A percentile compares a stretch with the other conserved stretches of the same genome.
Conservation (phyloP, 2,888 invertebrate species). For the Lasioglossum morio region DNA sequence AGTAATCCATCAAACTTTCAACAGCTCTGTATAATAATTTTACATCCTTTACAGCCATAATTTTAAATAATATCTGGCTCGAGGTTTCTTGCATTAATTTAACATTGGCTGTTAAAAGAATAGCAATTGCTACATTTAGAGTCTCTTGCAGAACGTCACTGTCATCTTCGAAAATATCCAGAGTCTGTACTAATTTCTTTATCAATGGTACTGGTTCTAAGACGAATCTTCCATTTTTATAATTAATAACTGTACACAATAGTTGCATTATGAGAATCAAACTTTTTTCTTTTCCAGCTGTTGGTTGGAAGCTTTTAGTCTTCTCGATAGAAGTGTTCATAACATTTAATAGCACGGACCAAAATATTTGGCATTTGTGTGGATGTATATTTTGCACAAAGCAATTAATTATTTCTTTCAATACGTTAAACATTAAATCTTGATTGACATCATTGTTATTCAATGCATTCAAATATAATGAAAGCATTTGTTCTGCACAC, state of each 20-base stretch:
- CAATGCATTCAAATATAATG: conserved; percentile 88
- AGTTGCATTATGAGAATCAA: conserved; percentile 87
- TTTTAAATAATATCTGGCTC: conserved; percentile 88
- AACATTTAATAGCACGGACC: conserved; percentile 86
- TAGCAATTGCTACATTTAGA: conserved; percentile 72
- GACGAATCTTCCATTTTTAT: conserved; percentile 88
- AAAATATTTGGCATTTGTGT: conserved; percentile 89
- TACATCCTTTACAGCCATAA: conserved; percentile 87
- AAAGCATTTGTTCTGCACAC: conserved; percentile 90
- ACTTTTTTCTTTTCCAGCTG: conserved; percentile 58
- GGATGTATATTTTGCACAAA: conserved; percentile 88
- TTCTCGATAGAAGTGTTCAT: conserved; percentile 81
- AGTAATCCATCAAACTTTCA: conserved; percentile 88
- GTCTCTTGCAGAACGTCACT: conserved; percentile 68
- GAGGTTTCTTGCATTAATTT: conserved; percentile 91
- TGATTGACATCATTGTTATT: conserved; percentile 84
- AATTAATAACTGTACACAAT: conserved; percentile 87
- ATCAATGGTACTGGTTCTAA: conserved; percentile 87
- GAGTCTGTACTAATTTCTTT: conserved; percentile 83
- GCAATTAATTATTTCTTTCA: conserved; percentile 88
- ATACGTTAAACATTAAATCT: conserved; percentile 87
- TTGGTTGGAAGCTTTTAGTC: conserved; percentile 60
- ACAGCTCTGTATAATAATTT: conserved; percentile 88
- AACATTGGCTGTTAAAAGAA: conserved; percentile 86
- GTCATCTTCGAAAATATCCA: conserved; percentile 70